phyloP scores from a whole-genome alignment of 2,113 vertebrate species.

The Sceloporus tristichus region DNA sequence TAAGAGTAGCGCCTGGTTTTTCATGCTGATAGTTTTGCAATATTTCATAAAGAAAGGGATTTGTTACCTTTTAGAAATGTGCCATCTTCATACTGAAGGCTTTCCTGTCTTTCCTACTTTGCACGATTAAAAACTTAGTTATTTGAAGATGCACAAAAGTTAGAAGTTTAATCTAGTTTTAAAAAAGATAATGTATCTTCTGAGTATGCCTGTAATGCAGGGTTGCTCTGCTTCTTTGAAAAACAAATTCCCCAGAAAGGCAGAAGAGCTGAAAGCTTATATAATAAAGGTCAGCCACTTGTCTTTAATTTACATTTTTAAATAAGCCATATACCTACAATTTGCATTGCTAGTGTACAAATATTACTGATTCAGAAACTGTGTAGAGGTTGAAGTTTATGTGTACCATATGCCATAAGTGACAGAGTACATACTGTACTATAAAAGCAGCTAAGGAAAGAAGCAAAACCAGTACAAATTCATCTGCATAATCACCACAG shows the following conservation, averaged over 20 bases:
- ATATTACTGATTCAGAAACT: background rate
- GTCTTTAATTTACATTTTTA: slow-evolving; percentile 10
- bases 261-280: slow-evolving; percentile 8
- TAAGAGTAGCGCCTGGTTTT: background rate
- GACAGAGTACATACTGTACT: background rate
- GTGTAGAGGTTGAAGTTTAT: background rate
- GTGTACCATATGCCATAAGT: background rate
- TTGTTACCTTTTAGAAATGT: slow-evolving; percentile 4
- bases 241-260: background rate
- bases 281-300: background rate
- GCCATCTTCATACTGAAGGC: slow-evolving; percentile 11
- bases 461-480: background rate
- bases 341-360: background rate
- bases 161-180: background rate
- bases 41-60: background rate
- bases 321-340: background rate
- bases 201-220: background rate
- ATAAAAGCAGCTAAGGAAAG: slow-evolving; percentile 2
- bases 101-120: slow-evolving; percentile 30
- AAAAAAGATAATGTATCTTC: background rate
- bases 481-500: background rate
- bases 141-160: slow-evolving; percentile 34
- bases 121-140: background rate
- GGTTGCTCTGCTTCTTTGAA: background rate
- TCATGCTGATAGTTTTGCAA: background rate